Percentiles rank a stretch among this genome's conserved stretches.
phyloP scores from a whole-genome alignment of 2,797 vertebrate species.

The Bovichtus variegatus region DNA sequence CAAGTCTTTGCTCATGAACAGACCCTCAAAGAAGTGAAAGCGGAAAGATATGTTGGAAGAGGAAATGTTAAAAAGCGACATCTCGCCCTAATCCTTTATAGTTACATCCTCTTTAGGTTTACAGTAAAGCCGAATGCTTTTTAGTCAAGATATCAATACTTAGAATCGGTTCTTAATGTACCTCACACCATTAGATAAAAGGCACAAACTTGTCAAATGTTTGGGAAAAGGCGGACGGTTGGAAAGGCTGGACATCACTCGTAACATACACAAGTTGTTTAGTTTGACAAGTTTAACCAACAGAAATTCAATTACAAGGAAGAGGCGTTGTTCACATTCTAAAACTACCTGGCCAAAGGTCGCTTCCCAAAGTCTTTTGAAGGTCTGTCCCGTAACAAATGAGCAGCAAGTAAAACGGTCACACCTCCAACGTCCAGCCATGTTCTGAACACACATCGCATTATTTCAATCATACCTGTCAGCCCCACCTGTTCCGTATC shows the following conservation, averaged over 20 bases:
- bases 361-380: constrained; percentile 3
- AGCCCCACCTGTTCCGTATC: constrained; percentile 7
- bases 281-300: background rate
- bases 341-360: background rate
- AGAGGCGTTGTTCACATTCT: background rate
- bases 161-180: too few relatives aligned
- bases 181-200: too few relatives aligned
- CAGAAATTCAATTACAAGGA: background rate
- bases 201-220: background rate
- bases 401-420: background rate
- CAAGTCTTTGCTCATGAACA: background rate
- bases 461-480: constrained; percentile 17
- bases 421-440: background rate
- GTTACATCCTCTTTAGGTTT: too few relatives aligned
- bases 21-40: background rate
- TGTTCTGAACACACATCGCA: background rate
- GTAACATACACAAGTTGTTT: background rate
- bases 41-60: background rate
- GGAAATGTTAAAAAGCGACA: too few relatives aligned
- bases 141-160: too few relatives aligned
- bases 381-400: background rate
- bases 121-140: too few relatives aligned
- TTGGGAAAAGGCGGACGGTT: background rate
- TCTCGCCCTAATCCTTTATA: too few relatives aligned
- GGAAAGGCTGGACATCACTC: background rate